phyloP scores from a whole-genome alignment of 2,888 invertebrate genomes.

The Sthenelais limicola region DNA sequence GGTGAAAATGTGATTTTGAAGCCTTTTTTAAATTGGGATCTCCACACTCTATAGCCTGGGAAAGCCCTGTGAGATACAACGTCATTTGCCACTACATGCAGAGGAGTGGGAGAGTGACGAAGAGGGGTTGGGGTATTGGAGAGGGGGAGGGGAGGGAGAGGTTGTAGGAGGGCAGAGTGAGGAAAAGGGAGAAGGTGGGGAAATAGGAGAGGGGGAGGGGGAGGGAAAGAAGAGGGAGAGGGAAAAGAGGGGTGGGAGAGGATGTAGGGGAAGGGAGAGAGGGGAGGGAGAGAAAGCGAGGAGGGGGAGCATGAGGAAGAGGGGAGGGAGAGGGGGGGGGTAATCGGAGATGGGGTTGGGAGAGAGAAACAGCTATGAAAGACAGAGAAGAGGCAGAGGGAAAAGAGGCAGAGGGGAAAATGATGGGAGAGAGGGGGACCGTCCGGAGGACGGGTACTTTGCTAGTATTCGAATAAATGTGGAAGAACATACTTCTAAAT shows the following conservation, averaged over 20 bases:
- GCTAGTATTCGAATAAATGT: too few species aligned
- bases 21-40: too few species aligned
- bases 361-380: background rate
- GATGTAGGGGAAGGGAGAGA: slow-evolving; percentile 1
- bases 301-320: background rate
- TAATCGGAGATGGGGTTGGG: background rate
- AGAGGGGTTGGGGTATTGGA: background rate
- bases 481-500: too few species aligned
- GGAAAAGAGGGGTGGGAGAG: slow-evolving; percentile 2
- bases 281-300: slow-evolving; percentile 7
- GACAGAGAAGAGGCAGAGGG: background rate
- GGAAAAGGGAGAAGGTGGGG: background rate
- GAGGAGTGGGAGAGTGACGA: background rate
- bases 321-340: slow-evolving; percentile 15
- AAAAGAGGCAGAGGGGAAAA: background rate
- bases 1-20: too few species aligned
- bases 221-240: slow-evolving; percentile 12
- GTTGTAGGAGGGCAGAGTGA: background rate
- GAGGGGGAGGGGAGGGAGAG: background rate
- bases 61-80: too few species aligned
- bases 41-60: too few species aligned
- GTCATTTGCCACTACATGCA: too few species aligned
- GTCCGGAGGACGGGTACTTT: background rate
- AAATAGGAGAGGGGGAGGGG: slow-evolving; percentile 1
- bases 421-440: slow-evolving; percentile 9